A percentile compares a stretch with the other conserved stretches of the same genome.
Evolutionary conservation across 2,797 vertebrate genomes (phyloP).

Genomic region (Phalanger gymnotis): DNA sequence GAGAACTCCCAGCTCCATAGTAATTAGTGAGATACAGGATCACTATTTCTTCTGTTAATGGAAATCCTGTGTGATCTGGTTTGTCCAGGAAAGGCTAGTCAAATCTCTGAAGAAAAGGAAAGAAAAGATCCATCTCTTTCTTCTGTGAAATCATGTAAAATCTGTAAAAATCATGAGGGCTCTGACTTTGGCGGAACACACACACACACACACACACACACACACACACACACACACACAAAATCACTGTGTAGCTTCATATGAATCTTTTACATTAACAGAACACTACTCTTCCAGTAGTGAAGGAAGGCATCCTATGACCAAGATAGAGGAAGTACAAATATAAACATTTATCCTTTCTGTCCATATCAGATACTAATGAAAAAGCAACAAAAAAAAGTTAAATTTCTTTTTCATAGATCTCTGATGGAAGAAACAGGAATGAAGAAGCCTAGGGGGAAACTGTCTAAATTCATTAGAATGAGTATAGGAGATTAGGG

Average conservation of each 20-base stretch:
- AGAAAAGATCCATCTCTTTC: background rate
- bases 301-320: conserved; percentile 12
- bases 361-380: background rate
- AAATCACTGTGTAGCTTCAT: background rate
- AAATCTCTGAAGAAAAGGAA: conserved; percentile 10
- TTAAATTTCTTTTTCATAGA: conserved; percentile 9
- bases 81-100: conserved; percentile 42
- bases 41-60: conserved; percentile 3
- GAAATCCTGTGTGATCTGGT: conserved; percentile 27
- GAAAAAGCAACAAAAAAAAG: background rate
- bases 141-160: background rate
- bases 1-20: background rate
- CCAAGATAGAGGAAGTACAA: conserved; percentile 22
- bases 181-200: conserved; percentile 11
- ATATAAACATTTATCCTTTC: background rate
- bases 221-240: background rate
- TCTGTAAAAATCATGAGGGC: conserved; percentile 11
- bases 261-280: conserved; percentile 3
- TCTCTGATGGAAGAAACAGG: background rate
- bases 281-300: background rate
- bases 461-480: background rate
- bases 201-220: background rate
- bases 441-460: background rate
- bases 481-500: background rate
- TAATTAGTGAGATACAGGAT: background rate